These are phyloP conservation scores for Philopotamus ludificatus DNA, from an alignment of 1,140 invertebrate genomes.

Conservation along the genomic window DNA sequence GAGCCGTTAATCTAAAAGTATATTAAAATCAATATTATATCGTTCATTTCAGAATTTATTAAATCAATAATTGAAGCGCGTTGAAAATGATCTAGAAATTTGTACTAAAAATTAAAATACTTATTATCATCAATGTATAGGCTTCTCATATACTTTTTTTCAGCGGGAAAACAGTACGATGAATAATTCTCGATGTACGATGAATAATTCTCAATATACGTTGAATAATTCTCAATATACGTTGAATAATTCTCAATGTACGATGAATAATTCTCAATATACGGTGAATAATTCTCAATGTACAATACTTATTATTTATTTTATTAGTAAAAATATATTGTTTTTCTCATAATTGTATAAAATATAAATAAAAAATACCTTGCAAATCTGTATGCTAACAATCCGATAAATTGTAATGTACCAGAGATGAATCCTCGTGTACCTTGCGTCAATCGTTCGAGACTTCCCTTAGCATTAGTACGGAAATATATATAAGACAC, in stretches of 20 bases:
- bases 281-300: too few relatives aligned
- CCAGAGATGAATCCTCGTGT: conserved; percentile 68
- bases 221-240: too few relatives aligned
- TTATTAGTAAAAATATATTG: background rate
- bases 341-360: background rate
- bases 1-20: conserved; percentile 69
- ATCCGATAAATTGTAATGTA: conserved; percentile 72
- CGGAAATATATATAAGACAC: conserved; percentile 83
- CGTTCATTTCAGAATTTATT: too few relatives aligned
- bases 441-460: conserved; percentile 72
- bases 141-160: too few relatives aligned
- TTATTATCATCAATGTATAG: background rate
- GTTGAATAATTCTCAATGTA: too few relatives aligned
- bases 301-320: too few relatives aligned
- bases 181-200: too few relatives aligned
- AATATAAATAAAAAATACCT: conserved; percentile 51
- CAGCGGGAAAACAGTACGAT: too few relatives aligned
- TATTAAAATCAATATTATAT: conserved; percentile 8
- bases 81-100: conserved; percentile 4
- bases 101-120: background rate
- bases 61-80: background rate
- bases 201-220: too few relatives aligned
- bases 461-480: conserved; percentile 75
- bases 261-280: too few relatives aligned
- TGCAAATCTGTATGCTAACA: conserved; percentile 75